Conservation (phyloP, 2,113 vertebrate genomes). For the Dipodomys stephensi region DNA sequence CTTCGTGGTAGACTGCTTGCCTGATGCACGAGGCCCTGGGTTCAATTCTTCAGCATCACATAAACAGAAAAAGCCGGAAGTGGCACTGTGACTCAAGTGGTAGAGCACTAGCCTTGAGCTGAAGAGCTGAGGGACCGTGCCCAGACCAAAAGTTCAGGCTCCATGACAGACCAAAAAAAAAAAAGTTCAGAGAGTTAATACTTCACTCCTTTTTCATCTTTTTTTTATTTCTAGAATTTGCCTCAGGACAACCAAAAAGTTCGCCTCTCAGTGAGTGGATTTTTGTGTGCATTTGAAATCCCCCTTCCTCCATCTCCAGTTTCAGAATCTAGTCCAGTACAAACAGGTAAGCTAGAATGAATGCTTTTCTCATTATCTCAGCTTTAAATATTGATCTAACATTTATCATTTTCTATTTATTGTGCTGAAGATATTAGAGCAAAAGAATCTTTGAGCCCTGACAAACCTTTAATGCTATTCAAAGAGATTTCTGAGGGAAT, state of each 20-base stretch:
- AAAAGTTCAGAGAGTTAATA: not conserved
- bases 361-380: conserved; percentile 9
- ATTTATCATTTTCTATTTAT: not conserved
- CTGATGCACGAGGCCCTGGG: too few relatives aligned
- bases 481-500: not conserved
- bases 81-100: too few relatives aligned
- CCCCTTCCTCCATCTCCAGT: conserved; percentile 95
- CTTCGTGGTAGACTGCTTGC: too few relatives aligned
- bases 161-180: too few relatives aligned
- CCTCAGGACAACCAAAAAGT: conserved; percentile 99
- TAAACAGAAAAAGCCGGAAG: too few relatives aligned
- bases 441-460: not conserved
- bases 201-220: not conserved
- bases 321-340: conserved; percentile 91
- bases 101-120: too few relatives aligned
- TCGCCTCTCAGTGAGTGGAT: conserved; percentile 94
- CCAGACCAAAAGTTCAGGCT: too few relatives aligned
- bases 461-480: not conserved
- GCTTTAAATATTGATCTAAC: conserved; percentile 11
- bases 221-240: conserved; percentile 90
- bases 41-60: too few relatives aligned
- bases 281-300: conserved; percentile 97
- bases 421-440: not conserved
- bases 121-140: too few relatives aligned
- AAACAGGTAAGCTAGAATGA: conserved; percentile 89